Evolutionary conservation across 2,113 vertebrate species (phyloP), one percentile per base, ranked within the genome.

Genomic region (Elgaria multicarinata): DNA sequence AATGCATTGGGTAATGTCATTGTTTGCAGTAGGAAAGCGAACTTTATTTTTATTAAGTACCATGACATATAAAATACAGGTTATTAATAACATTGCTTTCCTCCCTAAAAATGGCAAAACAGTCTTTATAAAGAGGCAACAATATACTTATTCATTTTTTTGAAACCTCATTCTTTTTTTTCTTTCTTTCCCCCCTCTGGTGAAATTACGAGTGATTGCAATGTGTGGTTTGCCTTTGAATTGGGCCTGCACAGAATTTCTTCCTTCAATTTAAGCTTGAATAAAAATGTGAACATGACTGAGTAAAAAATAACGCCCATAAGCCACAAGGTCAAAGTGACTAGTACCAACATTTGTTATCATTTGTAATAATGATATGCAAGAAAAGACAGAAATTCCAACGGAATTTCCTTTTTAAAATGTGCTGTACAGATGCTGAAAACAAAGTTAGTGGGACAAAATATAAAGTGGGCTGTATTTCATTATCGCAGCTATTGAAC

Each of bases 401-500:
- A 77, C 31, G 76, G 1, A 5, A 87, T 95, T 95, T 71, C 46
- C 44, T 69, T 31, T 12, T 28, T 83, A 33, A 14, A 82, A 75
- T 44, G 91, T n/a, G 55, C 95, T 92, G 20, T 92, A 85, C 67
- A 93, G n/a, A 20, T 90, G 20, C 26, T 87, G 66, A 36, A 55
- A 72, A 86, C 84, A 92, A 71, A 24, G 85, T 84, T 81, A 88
- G 31, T 90, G 74, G 18, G 85, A 44, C 36, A 86, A 58, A 50
- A 87, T 33, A 87, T 66, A 92, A 67, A 92, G 90, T 85, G 0
- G 16, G 10, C 7, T 33, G n/a, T 90, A 86, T 93, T 90, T 18
- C 22, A 16, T 91, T 91, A 92, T 84, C 79, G 62, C 84, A 81
- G 92, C 90, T 94, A 93, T 92, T 93, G 20, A 36, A 85, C 4